Percentiles rank a stretch among this genome's conserved stretches.
phyloP scores from a whole-genome alignment of 2,113 vertebrate genomes.

The Microtus ochrogaster region DNA sequence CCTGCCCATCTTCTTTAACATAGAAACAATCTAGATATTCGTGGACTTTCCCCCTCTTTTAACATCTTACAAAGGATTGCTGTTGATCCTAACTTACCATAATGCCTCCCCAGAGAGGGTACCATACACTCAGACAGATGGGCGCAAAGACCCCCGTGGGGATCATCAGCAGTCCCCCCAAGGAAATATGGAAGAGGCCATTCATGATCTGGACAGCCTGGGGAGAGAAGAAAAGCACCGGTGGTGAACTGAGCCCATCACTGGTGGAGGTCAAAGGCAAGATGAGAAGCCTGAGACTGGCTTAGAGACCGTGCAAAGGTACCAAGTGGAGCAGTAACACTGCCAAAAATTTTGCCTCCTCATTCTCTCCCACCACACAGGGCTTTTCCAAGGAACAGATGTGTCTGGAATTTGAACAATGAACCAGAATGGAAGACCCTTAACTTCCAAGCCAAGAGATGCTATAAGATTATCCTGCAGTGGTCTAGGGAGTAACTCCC shows the following conservation, averaged over 20 bases:
- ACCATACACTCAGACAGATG: conserved; percentile 76
- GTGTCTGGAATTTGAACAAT: neutral
- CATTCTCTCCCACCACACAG: neutral
- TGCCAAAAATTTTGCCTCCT: neutral
- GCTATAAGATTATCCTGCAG: neutral
- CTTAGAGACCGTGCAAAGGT: neutral
- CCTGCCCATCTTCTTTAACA: neutral
- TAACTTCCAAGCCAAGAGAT: neutral
- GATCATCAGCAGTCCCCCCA: conserved; percentile 72
- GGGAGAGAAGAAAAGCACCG: neutral
- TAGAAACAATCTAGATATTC: neutral
- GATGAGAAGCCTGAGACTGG: neutral
- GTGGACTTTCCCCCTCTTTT: neutral
- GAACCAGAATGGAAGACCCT: neutral
- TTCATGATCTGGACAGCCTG: conserved; percentile 82
- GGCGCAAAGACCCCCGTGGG: conserved; percentile 37
- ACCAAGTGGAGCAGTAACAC: neutral
- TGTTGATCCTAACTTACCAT: conserved; percentile 69
- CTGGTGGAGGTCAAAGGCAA: neutral
- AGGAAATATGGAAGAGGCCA: conserved; percentile 76
- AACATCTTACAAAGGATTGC: neutral
- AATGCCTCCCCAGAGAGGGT: conserved; percentile 80
- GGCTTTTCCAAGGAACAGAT: neutral
- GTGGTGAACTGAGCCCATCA: neutral
- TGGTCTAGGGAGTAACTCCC: neutral